Evolutionary conservation across 1,140 invertebrate genomes (phyloP).

Genomic region (Tetramorium simillimum): DNA sequence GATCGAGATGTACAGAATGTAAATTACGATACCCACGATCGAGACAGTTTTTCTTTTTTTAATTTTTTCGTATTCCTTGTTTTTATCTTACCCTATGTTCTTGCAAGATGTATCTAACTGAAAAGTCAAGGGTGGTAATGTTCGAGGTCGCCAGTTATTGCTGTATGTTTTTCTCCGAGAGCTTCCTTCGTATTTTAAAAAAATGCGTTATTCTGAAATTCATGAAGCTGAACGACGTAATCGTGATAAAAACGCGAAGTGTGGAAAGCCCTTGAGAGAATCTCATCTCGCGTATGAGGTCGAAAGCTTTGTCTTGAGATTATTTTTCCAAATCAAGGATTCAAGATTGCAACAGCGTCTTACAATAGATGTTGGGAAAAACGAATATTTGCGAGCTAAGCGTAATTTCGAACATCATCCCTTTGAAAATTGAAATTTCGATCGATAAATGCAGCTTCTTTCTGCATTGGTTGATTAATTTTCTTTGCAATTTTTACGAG

Average conservation of each 20-base stretch:
- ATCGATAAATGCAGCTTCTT: background rate
- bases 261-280: background rate
- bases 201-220: constrained; percentile 52
- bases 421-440: background rate
- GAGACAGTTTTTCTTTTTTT: background rate
- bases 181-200: constrained; percentile 4
- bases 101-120: background rate
- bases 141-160: constrained; percentile 27
- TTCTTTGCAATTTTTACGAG: background rate
- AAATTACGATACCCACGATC: constrained; percentile 31
- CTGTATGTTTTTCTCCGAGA: background rate
- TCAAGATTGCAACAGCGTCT: background rate
- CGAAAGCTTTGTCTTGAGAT: constrained; percentile 9
- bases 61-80: background rate
- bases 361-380: background rate
- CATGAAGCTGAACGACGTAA: constrained; percentile 45
- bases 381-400: background rate
- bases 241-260: constrained; percentile 35
- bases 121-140: constrained; percentile 12
- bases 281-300: constrained; percentile 36
- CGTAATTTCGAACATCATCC: background rate
- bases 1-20: background rate
- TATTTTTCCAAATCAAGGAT: constrained; percentile 24
- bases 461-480: background rate
- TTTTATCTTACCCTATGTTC: constrained; percentile 12